Base-by-base conservation (phyloP, 2,797 vertebrate genomes). In the Esox lucius region DNA sequence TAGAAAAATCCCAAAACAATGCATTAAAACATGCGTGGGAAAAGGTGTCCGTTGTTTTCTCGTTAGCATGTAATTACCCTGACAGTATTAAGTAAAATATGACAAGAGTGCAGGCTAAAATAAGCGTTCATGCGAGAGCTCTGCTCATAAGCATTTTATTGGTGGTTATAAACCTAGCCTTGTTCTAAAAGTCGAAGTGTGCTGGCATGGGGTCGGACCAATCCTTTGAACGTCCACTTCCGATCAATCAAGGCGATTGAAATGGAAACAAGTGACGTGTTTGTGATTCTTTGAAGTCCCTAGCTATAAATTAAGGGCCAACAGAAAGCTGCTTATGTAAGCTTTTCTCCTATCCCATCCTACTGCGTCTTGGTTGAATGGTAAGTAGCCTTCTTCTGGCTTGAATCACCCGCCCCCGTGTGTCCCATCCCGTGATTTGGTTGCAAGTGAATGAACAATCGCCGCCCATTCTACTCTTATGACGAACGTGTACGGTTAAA, bases 151-250 rank as follows among this genome's bases (percentile, higher is more conserved):
- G 71, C 42, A 70, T 83, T 90, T 91, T 93, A 93, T 86, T 73
- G 74, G 77, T 77, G 24, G 31, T 72, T 80, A 84, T 94, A 92
- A 94, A 91, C 64, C 53, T 15, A 56, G 68, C 46, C 31, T 7
- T 65, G 61, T 65, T 79, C 78, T 80, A 83, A 83, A 80, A 81
- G 78, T 51, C 28, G 70, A 77, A 88, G 86, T 82, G 81, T 84
- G 88, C 84, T 81, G 83, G 83, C 80, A 84, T 80, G 87, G 81
- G 85, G 82, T 82, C 79, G 75, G 83, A 82, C 75, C 77, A 79
- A 71, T 71, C 75, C 83, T 92, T 88, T 92, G 88, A 92, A 89
- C 85, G 26, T 68, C 35, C 31, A 80, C 86, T 92, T 92, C 89
- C 87, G 85, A 88, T 87, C 87, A 82, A 49, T 82, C 81, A 22